Evolutionary conservation across 1,140 invertebrate genomes (phyloP), one percentile per base, ranked within the genome.

Genomic region (Popillia japonica): DNA sequence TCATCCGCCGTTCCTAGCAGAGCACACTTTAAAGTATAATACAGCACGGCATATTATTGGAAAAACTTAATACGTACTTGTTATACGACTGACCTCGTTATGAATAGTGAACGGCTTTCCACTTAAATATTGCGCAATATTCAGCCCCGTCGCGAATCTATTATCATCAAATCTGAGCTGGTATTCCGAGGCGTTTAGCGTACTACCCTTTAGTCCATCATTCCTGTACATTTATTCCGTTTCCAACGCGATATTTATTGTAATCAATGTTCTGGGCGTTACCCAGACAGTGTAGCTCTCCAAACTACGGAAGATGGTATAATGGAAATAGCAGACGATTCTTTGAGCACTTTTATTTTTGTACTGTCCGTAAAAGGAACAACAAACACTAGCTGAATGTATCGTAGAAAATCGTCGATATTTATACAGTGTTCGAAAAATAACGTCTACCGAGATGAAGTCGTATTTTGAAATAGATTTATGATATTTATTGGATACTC

Each of bases 181-280:
- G 44, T 14, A 48, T 48, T 48, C 11, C 10, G 17, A 48, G 44
- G 11, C 44, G 11, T 48, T 48, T 14, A 14, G 10, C 11, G 44
- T 48, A 48, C 44, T 48, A 10, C 44, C 3, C 41, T 10, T 6
- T 42, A 42, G 41, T 42, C 41, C 41, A 10, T 42, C 44, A n/a
- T 48, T 48, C 44, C 44, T 0, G 44, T 48, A 48, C 44, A 48
- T 48, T 48, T 48, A 48, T 48, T 48, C 17, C 44, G 44, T 48
- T 64, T 64, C 61, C 61, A 20, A 64, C 17, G 4, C 61, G 61
- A 10, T 64, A 64, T 64, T 64, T 64, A 64, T 64, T 23, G 61
- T 22, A 64, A 64, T 64, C 61, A 64, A 64, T 64, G 61, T 64
- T 64, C 23, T 64, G 61, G 61, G 61, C 61, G 61, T 20, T 64